These are phyloP conservation scores for Drosophila nannoptera DNA, from an alignment of 1,140 invertebrate genomes.

Conservation along the genomic window DNA sequence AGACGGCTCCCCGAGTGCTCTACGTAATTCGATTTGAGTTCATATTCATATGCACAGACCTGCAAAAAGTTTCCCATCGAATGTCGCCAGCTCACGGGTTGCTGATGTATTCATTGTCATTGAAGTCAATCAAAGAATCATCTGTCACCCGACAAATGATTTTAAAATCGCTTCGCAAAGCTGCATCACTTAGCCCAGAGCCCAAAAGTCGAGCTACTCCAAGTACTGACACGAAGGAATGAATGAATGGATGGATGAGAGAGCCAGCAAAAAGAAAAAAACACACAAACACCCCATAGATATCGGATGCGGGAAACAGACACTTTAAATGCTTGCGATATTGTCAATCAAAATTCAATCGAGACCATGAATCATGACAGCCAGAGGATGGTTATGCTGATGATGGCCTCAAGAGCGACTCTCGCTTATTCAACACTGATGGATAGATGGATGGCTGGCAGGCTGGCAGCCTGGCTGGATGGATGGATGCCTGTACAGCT, in stretches of 20 bases:
- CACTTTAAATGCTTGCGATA: slow-evolving; percentile 79
- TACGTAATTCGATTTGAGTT: too few species aligned
- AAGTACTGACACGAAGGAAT: not conserved
- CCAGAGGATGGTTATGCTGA: slow-evolving; percentile 59
- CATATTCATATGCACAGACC: not conserved
- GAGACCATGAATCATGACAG: slow-evolving; percentile 72
- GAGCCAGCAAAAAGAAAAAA: not conserved
- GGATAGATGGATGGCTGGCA: slow-evolving; percentile 41
- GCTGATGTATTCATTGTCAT: slow-evolving; percentile 44
- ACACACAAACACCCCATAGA: slow-evolving; percentile 45
- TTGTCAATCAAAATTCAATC: slow-evolving; percentile 79
- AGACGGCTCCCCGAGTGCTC: not conserved
- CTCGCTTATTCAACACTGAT: slow-evolving; percentile 51
- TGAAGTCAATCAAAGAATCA: slow-evolving; percentile 74
- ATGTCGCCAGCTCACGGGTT: too few species aligned
- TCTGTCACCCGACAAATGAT: slow-evolving; percentile 76
- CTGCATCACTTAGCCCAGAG: slow-evolving; percentile 31
- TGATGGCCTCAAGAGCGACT: slow-evolving; percentile 57
- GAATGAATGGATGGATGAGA: not conserved
- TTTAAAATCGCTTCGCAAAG: slow-evolving; percentile 68
- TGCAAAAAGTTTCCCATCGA: too few species aligned
- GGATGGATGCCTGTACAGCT: too few species aligned
- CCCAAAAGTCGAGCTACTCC: slow-evolving; percentile 31
- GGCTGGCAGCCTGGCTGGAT: slow-evolving; percentile 32
- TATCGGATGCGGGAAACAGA: slow-evolving; percentile 74